Percentiles rank a stretch among this genome's conserved stretches.
phyloP scores from a whole-genome alignment of 2,888 invertebrate genomes.

The Deroplatys truncata region DNA sequence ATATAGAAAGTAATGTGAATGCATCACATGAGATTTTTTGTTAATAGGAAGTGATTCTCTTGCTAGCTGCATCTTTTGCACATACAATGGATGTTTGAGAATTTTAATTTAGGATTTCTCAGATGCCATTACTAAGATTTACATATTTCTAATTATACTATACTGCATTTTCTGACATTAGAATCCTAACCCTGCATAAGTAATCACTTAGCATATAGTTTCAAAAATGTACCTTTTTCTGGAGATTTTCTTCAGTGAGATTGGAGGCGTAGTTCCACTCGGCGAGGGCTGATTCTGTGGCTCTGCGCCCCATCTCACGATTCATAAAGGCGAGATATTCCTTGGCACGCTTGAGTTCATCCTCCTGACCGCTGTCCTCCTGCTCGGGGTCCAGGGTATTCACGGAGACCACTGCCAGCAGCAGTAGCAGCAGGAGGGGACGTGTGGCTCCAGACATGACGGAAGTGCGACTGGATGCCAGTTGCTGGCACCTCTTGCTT shows the following conservation, averaged over 20 bases:
- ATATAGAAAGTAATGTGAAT: too few species aligned
- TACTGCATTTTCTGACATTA: too few species aligned
- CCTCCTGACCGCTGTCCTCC: neutral
- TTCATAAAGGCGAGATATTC: slow-evolving; percentile 61
- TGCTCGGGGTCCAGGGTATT: slow-evolving; percentile 2
- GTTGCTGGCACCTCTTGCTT: neutral
- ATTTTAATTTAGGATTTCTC: too few species aligned
- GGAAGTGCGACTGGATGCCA: neutral
- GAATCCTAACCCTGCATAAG: too few species aligned
- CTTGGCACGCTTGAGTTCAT: slow-evolving; percentile 52
- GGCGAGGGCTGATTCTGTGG: slow-evolving; percentile 56
- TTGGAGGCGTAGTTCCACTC: slow-evolving; percentile 75
- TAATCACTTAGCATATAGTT: neutral
- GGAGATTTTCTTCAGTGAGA: slow-evolving; percentile 67
- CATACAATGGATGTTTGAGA: too few species aligned
- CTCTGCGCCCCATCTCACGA: slow-evolving; percentile 52
- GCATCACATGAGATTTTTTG: too few species aligned
- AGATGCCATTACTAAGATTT: too few species aligned
- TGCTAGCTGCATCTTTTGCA: too few species aligned
- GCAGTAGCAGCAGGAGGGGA: neutral
- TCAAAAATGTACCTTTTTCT: slow-evolving; percentile 44
- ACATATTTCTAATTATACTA: too few species aligned
- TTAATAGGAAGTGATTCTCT: too few species aligned
- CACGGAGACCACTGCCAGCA: neutral
- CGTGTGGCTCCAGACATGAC: neutral